Conservation (phyloP, 2,888 invertebrate species). For the Rotaria sp. region DNA sequence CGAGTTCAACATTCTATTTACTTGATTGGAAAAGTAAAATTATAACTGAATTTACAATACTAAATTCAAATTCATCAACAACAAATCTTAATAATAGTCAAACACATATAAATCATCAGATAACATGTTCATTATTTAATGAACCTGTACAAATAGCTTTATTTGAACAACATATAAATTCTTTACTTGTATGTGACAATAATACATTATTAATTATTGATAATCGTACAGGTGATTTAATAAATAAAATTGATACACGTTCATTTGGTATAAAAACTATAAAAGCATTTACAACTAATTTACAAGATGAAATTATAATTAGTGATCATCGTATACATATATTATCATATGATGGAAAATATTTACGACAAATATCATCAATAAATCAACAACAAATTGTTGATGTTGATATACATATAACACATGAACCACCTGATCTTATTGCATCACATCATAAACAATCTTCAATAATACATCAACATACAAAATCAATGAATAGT, state of each 20-base stretch:
- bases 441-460: constrained; percentile 19
- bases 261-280: constrained; percentile 14
- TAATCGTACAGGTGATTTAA: constrained; percentile 11
- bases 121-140: constrained; percentile 19
- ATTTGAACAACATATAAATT: neutral
- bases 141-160: constrained; percentile 20
- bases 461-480: neutral
- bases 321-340: constrained; percentile 19
- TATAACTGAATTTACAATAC: neutral
- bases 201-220: constrained; percentile 21
- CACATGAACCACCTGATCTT: constrained; percentile 16
- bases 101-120: neutral
- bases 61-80: neutral
- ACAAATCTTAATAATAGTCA: neutral
- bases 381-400: constrained; percentile 26
- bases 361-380: neutral
- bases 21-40: constrained; percentile 5
- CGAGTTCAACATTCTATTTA: neutral
- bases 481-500: neutral
- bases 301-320: constrained; percentile 8
- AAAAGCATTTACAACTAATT: neutral
- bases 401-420: neutral
- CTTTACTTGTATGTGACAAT: neutral
- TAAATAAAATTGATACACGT: constrained; percentile 1
- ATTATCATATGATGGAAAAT: neutral